Evolutionary conservation across 1,140 invertebrate genomes (phyloP), one percentile per base, ranked within the genome.

Genomic region (Drepana arcuata): DNA sequence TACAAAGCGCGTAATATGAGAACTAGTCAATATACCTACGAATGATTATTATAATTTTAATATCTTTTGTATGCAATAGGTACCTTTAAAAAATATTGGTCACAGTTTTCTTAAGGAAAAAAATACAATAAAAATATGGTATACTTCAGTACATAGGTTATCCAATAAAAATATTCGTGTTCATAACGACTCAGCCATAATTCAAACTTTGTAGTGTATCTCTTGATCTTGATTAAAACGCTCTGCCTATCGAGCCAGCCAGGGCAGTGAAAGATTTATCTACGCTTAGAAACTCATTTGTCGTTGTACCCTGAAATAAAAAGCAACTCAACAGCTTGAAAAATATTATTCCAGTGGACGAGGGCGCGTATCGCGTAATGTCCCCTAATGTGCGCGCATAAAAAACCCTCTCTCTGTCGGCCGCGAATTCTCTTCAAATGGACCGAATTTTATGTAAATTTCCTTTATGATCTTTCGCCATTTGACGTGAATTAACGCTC

Each of bases 261-360:
- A 34, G 48, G 41, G 43, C 34, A 64, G 48, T 41, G 39, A 56
- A 50, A 64, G 54, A 64, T 70, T 70, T 70, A 70, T 66, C 61
- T 42, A 48, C 57, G 60, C 57, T 70, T 70, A 70, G 66, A 64
- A 70, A 61, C 66, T 66, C 66, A 66, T 70, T 66, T 70, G 57
- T 49, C 42, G 48, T 33, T 41, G 37, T 25, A 24, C 48, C 41
- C 36, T 49, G 33, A 60, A 68, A 68, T 68, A 68, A 69, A 65
- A 66, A 60, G 38, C 55, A 59, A 52, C 52, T 60, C 54, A 66
- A 61, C 54, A 61, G 59, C 62, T 61, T 64, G 55, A 63, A 61
- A 67, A 63, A 65, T 69, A 69, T 60, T 65, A 65, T 69, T 63
- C 57, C 31, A 14, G 51, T 48, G 57, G 55, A 49, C 47, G 58